Conservation (phyloP, 2,797 vertebrate species). For the Melanitta fusca region DNA sequence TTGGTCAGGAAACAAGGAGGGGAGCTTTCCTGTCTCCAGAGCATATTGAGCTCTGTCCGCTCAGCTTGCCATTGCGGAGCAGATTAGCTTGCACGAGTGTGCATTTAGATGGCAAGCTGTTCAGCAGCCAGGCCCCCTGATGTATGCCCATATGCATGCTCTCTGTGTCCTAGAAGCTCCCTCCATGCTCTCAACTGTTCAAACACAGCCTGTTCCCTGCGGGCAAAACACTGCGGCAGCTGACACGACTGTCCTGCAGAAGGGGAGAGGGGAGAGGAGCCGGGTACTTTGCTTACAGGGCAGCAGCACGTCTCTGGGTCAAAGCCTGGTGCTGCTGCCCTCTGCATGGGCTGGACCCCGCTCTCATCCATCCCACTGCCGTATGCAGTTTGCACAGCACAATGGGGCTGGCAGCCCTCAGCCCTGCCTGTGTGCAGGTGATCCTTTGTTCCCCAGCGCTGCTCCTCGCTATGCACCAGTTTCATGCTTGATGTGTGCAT, state of each 20-base stretch:
- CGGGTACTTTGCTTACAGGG: neutral
- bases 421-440: neutral
- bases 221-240: neutral
- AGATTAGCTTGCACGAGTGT: conserved; percentile 43
- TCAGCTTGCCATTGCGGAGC: conserved; percentile 21
- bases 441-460: neutral
- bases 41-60: conserved; percentile 1
- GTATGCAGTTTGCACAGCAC: neutral
- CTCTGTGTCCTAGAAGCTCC: conserved; percentile 19
- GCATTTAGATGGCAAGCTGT: conserved; percentile 59
- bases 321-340: neutral
- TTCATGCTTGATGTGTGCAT: neutral
- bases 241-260: neutral
- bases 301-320: neutral
- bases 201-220: neutral
- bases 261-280: neutral
- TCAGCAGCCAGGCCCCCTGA: conserved; percentile 42
- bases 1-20: conserved; percentile 21
- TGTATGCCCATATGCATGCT: neutral
- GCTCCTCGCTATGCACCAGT: neutral
- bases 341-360: neutral
- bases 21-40: conserved; percentile 30
- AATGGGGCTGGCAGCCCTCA: fast-evolving
- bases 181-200: neutral
- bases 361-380: neutral